Conservation (phyloP, 2,113 vertebrate genomes). For the Pelusios castaneus region DNA sequence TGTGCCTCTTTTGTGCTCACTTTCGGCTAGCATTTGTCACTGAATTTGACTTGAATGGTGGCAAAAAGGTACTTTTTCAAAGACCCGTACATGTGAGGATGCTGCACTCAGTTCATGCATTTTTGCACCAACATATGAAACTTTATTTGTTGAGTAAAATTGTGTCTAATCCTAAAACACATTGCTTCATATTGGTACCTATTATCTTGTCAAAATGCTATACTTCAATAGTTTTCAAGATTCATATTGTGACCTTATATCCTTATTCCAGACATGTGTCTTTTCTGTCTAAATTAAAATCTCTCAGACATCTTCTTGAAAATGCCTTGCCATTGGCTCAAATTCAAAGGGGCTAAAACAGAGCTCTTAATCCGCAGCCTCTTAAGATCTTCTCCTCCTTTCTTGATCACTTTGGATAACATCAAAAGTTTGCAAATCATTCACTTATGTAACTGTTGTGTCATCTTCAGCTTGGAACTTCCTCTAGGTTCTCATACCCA, state of each 20-base stretch:
- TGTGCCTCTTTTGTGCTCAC: neutral
- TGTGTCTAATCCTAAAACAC: neutral
- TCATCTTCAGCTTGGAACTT: neutral
- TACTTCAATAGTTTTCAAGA: neutral
- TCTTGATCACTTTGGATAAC: rapidly evolving
- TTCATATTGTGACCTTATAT: neutral
- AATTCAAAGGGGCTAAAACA: neutral
- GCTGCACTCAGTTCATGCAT: neutral
- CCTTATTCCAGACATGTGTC: neutral
- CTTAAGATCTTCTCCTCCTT: neutral
- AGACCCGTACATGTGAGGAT: neutral
- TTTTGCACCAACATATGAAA: neutral
- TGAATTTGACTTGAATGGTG: too few relatives aligned
- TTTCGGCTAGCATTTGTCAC: neutral
- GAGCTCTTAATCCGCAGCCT: neutral
- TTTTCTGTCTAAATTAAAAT: neutral
- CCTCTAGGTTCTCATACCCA: neutral
- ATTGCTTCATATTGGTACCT: neutral
- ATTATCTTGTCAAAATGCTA: neutral
- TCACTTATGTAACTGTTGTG: neutral
- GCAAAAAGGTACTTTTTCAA: neutral
- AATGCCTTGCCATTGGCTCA: neutral
- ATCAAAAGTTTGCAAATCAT: rapidly evolving
- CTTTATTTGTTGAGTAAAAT: neutral
- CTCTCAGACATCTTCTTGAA: neutral